Evolutionary conservation across 1,140 invertebrate genomes (phyloP).

Genomic region (Calephelis virginiensis): DNA sequence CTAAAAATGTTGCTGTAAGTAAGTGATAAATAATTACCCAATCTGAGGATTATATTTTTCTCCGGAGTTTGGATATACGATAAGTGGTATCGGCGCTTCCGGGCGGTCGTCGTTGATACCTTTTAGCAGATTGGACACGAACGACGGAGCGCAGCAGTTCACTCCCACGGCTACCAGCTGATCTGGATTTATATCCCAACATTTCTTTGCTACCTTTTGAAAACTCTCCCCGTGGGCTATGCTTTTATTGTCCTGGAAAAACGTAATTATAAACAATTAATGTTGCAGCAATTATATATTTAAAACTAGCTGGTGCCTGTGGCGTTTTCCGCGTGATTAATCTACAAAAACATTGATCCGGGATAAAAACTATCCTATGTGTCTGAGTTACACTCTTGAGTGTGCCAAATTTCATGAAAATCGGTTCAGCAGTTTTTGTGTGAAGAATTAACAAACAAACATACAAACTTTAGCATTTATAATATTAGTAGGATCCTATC

Average conservation of each 20-base stretch:
- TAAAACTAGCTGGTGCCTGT: too few species aligned
- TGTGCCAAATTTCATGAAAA: too few species aligned
- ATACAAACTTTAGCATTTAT: too few species aligned
- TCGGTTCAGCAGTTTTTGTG: too few species aligned
- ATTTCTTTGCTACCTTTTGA: constrained; percentile 79
- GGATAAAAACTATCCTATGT: too few species aligned
- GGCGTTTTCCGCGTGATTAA: too few species aligned
- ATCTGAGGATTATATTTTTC: constrained; percentile 83
- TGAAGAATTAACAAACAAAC: too few species aligned
- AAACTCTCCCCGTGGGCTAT: constrained; percentile 89
- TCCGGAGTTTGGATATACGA: constrained; percentile 90
- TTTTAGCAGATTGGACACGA: constrained; percentile 79
- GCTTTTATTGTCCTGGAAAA: constrained; percentile 80
- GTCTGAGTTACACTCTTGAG: too few species aligned
- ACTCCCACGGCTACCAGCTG: constrained; percentile 90
- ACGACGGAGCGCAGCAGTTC: constrained; percentile 87
- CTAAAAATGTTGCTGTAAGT: not conserved
- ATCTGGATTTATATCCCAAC: constrained; percentile 81
- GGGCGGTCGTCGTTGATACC: constrained; percentile 77
- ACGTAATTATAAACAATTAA: not conserved
- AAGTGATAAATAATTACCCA: constrained; percentile 63
- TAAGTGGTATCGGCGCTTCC: constrained; percentile 80
- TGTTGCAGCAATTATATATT: too few species aligned
- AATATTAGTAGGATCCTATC: too few species aligned
- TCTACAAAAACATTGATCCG: too few species aligned